Percentiles rank a stretch among this genome's conserved stretches.
phyloP scores from a whole-genome alignment of 2,113 vertebrate genomes.

The Urocynchramus pylzowi region DNA sequence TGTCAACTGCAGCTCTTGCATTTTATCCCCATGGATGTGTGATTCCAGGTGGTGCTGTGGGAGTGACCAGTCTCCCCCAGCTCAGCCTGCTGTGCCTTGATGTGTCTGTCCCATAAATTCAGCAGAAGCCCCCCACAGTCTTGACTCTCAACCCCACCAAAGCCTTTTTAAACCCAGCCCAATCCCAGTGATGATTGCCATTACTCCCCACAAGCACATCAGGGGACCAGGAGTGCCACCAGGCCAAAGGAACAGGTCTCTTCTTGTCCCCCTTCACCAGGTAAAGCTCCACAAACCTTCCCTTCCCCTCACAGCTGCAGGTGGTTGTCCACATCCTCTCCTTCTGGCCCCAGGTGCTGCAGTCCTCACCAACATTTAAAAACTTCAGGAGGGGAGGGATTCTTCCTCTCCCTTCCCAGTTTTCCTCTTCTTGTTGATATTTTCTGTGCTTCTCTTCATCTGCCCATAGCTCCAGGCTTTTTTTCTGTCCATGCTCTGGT shows the following conservation, averaged over 20 bases:
- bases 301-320: background rate
- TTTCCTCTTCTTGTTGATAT: background rate
- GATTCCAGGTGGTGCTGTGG: background rate
- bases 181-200: no score
- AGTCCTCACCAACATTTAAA: background rate
- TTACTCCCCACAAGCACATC: background rate
- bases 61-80: no score
- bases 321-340: background rate
- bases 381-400: background rate
- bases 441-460: background rate
- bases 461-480: accelerated
- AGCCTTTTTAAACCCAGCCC: background rate
- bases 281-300: background rate
- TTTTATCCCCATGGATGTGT: background rate
- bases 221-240: background rate
- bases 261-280: accelerated
- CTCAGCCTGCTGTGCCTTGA: background rate
- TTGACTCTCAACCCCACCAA: background rate
- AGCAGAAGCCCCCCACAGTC: background rate
- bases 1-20: background rate
- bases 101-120: background rate
- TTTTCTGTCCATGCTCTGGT: accelerated
- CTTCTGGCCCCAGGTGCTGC: background rate
- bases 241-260: background rate
- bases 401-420: background rate